Evolutionary conservation across 2,888 invertebrate species (phyloP).

Genomic region (Mesochorus sp.): DNA sequence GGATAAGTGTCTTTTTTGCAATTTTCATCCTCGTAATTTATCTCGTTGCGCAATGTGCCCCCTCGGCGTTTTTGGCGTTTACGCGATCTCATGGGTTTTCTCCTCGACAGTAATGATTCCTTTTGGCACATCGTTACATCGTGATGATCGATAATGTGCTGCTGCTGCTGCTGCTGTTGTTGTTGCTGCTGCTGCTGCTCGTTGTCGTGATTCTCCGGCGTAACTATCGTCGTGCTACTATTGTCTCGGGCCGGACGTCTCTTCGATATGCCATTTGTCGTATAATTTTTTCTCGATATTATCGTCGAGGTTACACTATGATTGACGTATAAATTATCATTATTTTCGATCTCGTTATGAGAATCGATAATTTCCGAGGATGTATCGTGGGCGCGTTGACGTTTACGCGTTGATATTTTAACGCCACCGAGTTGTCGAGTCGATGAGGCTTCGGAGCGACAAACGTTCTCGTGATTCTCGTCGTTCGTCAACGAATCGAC

Average conservation of each 20-base stretch:
- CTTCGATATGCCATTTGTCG: constrained; percentile 47
- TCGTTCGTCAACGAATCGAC: constrained; percentile 70
- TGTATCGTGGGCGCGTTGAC: constrained; percentile 62
- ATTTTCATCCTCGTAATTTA: constrained; percentile 72
- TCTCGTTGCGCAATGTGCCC: constrained; percentile 60
- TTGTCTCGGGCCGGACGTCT: constrained; percentile 43
- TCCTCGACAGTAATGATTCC: constrained; percentile 47
- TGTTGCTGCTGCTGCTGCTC: too few relatives aligned
- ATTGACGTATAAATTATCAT: constrained; percentile 69
- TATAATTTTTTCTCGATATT: constrained; percentile 67
- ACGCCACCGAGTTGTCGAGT: constrained; percentile 58
- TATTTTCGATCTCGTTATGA: constrained; percentile 68
- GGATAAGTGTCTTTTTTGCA: constrained; percentile 66
- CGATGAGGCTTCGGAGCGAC: constrained; percentile 63
- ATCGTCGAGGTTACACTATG: constrained; percentile 66
- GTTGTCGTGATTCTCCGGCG: constrained; percentile 42
- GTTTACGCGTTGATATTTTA: constrained; percentile 64
- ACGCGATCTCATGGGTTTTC: constrained; percentile 56
- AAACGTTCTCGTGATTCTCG: constrained; percentile 72
- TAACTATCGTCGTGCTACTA: constrained; percentile 10
- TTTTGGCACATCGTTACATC: constrained; percentile 62
- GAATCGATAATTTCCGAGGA: constrained; percentile 68
- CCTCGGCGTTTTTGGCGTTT: constrained; percentile 68
- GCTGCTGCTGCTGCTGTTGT: too few relatives aligned
- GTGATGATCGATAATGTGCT: constrained; percentile 39